Evolutionary conservation across 2,888 invertebrate genomes (phyloP).

Genomic region (Euplagia quadripunctaria): DNA sequence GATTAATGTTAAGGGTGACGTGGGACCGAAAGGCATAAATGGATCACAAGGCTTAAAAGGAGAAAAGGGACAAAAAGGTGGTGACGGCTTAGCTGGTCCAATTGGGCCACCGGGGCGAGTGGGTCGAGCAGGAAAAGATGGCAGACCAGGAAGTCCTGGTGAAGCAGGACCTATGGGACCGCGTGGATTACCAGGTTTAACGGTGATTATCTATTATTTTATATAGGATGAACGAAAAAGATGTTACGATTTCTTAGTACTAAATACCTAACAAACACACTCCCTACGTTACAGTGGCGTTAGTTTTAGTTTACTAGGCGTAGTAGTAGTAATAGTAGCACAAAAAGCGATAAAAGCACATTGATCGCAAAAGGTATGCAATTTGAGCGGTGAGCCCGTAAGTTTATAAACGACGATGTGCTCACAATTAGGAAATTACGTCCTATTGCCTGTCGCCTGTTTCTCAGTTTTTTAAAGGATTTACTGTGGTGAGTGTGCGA

Average conservation of each 20-base stretch:
- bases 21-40: slow-evolving; percentile 27
- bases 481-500: no score
- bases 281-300: background rate
- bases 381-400: background rate
- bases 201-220: slow-evolving; percentile 11
- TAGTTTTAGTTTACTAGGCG: background rate
- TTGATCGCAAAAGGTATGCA: background rate
- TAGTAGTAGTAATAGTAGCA: no score
- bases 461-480: no score
- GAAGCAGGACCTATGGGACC: slow-evolving; percentile 52
- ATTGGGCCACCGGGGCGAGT: slow-evolving; percentile 34
- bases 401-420: no score
- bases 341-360: background rate
- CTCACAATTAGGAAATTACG: no score
- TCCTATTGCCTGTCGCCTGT: no score
- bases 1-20: slow-evolving; percentile 16
- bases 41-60: slow-evolving; percentile 19
- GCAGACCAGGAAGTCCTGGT: slow-evolving; percentile 51
- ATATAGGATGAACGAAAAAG: background rate
- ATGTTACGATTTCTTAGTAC: background rate
- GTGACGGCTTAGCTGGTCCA: slow-evolving; percentile 33
- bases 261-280: background rate
- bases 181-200: slow-evolving; percentile 15
- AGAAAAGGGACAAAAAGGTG: slow-evolving; percentile 14
- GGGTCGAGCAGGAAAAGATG: slow-evolving; percentile 39